Evolutionary conservation across 2,888 invertebrate species (phyloP), one percentile per base, ranked within the genome.

Genomic region (Trypoxylon attenuatum): DNA sequence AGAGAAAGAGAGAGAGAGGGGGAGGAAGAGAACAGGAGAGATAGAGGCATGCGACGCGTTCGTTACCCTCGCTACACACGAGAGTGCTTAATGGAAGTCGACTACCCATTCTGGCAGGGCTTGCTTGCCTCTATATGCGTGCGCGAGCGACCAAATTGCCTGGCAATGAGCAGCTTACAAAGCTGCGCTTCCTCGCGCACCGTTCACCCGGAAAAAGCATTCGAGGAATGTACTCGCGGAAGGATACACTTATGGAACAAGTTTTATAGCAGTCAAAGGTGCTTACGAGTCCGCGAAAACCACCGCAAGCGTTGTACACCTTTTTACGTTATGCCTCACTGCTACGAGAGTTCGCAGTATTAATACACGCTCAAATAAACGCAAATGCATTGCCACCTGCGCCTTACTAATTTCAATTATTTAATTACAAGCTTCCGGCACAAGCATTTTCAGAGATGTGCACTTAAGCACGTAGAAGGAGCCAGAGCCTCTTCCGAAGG

Each of bases 41-140:
- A n/a, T n/a, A n/a, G 10, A 16, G 39, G 16, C 49, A 53, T 43
- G 49, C 52, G 51, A 49, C 29, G 29, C 15, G 42, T 41, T 42
- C 59, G 64, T 64, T 59, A 64, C 58, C 51, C 65, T 64, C n/a
- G 59, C 47, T 67, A 52, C 55, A 52, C 64, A 23, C 65, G 41
- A 27, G 64, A 58, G 57, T 57, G 5, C 57, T 45, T 66, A 62
- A 66, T 51, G 46, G 25, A 52, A 49, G 22, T 19, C 16, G 49
- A 33, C 42, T 60, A 60, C 60, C 53, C 33, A 29, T 47, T 45
- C 64, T 52, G 38, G 25, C 43, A 19, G 18, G 16, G 29, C 56
- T 49, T 43, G 10, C 33, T 10, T 13, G n/a, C n/a, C n/a, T n/a
- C n/a, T n/a, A n/a, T n/a, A n/a, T n/a, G n/a, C 16, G 29, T 55